Evolutionary conservation across 2,113 vertebrate species (phyloP).

Genomic region (Ciconia stormi): DNA sequence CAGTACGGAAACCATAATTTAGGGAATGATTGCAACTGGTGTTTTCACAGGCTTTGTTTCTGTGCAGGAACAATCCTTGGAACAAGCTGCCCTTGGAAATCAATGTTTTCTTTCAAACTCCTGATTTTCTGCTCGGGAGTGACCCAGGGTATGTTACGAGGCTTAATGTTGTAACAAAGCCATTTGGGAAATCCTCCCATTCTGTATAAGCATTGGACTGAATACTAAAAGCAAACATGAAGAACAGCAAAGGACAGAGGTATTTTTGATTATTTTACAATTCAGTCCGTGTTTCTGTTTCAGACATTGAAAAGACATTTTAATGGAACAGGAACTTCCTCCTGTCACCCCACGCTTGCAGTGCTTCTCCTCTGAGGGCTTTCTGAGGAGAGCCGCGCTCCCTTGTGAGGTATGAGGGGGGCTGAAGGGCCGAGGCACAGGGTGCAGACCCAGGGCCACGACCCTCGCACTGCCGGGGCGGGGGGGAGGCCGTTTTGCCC

Average conservation of each 20-base stretch:
- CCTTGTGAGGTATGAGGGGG: not conserved
- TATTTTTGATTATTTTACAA: not conserved
- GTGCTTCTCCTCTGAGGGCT: not conserved
- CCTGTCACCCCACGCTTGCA: not conserved
- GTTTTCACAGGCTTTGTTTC: not conserved
- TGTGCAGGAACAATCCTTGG: not conserved
- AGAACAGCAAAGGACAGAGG: not conserved
- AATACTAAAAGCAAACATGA: not conserved
- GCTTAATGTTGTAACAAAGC: not conserved
- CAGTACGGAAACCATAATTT: not conserved
- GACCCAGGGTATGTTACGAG: not conserved
- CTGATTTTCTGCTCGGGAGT: not conserved
- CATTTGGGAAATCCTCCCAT: slow-evolving; percentile 28
- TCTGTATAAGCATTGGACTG: not conserved
- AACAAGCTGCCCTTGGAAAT: not conserved
- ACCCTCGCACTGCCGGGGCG: accelerated
- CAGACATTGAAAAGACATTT: not conserved
- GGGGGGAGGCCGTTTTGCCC: accelerated
- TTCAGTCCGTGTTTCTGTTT: not conserved
- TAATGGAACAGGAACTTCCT: not conserved
- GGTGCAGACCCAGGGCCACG: not conserved
- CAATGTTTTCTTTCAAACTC: not conserved
- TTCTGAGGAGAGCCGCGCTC: not conserved
- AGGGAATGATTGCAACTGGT: not conserved
- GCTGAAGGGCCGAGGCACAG: not conserved